phyloP scores from a whole-genome alignment of 2,888 invertebrate genomes.

The Spatulosminthurus flaviceps region DNA sequence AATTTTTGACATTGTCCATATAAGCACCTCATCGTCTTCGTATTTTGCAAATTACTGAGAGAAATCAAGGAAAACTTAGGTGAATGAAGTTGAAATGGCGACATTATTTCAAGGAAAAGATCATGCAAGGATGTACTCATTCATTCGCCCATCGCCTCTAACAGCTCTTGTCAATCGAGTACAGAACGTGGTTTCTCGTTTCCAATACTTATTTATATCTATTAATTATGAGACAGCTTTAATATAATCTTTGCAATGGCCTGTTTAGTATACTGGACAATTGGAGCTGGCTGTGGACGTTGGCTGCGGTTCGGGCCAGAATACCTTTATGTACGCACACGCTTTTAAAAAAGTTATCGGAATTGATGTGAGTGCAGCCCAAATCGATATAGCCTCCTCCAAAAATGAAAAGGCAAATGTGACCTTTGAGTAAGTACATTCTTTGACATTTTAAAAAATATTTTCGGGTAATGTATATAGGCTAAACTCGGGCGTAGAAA shows the following conservation, averaged over 20 bases:
- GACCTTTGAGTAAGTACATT: slow-evolving; percentile 59
- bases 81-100: too few relatives aligned
- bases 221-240: slow-evolving; percentile 67
- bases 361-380: slow-evolving; percentile 67
- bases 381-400: slow-evolving; percentile 66
- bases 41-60: too few relatives aligned
- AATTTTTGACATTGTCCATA: too few relatives aligned
- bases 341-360: slow-evolving; percentile 68
- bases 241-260: slow-evolving; percentile 66
- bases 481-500: too few relatives aligned
- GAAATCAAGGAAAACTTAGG: too few relatives aligned
- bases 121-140: slow-evolving; percentile 60
- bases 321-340: slow-evolving; percentile 66
- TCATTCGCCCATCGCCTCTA: slow-evolving; percentile 57
- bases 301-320: slow-evolving; percentile 70
- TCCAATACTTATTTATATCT: slow-evolving; percentile 33
- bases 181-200: slow-evolving; percentile 52
- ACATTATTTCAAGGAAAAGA: slow-evolving; percentile 56
- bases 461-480: too few relatives aligned
- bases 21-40: too few relatives aligned
- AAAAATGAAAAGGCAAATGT: slow-evolving; percentile 64
- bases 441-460: too few relatives aligned
- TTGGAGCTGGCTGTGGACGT: slow-evolving; percentile 67
- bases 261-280: slow-evolving; percentile 63
- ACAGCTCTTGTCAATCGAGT: slow-evolving; percentile 54